Conservation (phyloP, 2,888 invertebrate species). For the Brachyptera putata region DNA sequence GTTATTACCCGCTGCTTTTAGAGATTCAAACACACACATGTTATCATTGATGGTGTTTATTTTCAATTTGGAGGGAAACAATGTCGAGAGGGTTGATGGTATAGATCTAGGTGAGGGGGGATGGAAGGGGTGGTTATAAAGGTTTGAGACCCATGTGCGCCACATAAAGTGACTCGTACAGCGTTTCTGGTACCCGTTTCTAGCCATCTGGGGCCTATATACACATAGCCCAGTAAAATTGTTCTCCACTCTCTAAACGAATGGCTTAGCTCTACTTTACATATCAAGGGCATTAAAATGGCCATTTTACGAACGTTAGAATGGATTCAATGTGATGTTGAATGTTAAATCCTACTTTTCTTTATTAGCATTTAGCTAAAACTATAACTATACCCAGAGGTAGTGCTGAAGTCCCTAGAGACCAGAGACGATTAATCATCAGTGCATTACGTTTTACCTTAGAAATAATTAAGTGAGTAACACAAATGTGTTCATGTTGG, state of each 20-base stretch:
- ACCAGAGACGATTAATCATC: too few species aligned
- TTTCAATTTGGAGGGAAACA: too few species aligned
- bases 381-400: too few species aligned
- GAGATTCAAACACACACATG: too few species aligned
- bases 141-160: slow-evolving; percentile 27
- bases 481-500: too few species aligned
- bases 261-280: slow-evolving; percentile 20
- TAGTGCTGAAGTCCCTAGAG: too few species aligned
- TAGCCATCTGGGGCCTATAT: slow-evolving; percentile 23
- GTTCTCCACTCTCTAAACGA: background rate
- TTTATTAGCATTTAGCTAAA: too few species aligned
- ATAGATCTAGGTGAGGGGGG: background rate
- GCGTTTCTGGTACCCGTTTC: slow-evolving; percentile 22
- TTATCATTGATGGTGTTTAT: too few species aligned
- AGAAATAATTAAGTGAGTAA: too few species aligned
- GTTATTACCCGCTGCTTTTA: too few species aligned
- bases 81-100: too few species aligned
- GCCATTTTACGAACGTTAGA: background rate
- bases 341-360: slow-evolving; percentile 1
- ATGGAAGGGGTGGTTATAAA: background rate
- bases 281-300: slow-evolving; percentile 16
- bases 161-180: slow-evolving; percentile 22
- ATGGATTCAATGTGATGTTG: background rate
- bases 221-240: background rate
- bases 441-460: too few species aligned